phyloP scores from a whole-genome alignment of 1,140 invertebrate genomes.

The Drosophila elegans region DNA sequence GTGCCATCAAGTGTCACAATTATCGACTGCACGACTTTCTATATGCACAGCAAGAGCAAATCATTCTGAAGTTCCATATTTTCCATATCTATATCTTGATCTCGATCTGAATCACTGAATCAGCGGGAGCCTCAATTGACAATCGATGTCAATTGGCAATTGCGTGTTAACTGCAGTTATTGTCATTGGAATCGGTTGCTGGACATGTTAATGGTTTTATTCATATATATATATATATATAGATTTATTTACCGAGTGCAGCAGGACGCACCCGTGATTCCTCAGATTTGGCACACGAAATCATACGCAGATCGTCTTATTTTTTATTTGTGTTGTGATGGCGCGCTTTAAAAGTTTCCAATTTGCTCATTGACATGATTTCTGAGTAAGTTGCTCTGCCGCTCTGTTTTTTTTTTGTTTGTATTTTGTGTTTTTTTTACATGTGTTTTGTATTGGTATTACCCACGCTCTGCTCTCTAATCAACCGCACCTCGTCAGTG shows the following conservation, averaged over 20 bases:
- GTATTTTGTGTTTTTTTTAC: slow-evolving; percentile 5
- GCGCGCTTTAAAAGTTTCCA: slow-evolving; percentile 57
- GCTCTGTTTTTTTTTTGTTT: slow-evolving; percentile 4
- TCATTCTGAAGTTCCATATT: slow-evolving; percentile 18
- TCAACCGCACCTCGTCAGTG: slow-evolving; percentile 52
- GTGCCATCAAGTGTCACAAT: slow-evolving; percentile 29
- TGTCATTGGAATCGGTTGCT: slow-evolving; percentile 11
- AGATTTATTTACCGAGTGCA: slow-evolving; percentile 5
- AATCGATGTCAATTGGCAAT: slow-evolving; percentile 51
- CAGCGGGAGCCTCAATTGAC: slow-evolving; percentile 1
- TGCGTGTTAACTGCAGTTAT: slow-evolving; percentile 40
- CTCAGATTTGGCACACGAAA: slow-evolving; percentile 2
- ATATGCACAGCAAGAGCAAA: slow-evolving; percentile 22
- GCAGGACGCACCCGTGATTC: slow-evolving; percentile 16
- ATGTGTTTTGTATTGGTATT: slow-evolving; percentile 15
- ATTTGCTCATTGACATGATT: slow-evolving; percentile 75
- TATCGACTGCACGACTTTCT: slow-evolving; percentile 50
- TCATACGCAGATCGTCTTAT: neutral
- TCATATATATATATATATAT: neutral
- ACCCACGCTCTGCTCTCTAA: slow-evolving; percentile 55
- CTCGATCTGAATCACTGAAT: slow-evolving; percentile 5
- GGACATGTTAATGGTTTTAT: neutral
- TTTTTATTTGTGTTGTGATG: neutral
- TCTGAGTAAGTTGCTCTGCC: slow-evolving; percentile 31
- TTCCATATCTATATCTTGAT: slow-evolving; percentile 25